Evolutionary conservation across 2,888 invertebrate species (phyloP), one percentile per base, ranked within the genome.

Genomic region (Empis stercorea): DNA sequence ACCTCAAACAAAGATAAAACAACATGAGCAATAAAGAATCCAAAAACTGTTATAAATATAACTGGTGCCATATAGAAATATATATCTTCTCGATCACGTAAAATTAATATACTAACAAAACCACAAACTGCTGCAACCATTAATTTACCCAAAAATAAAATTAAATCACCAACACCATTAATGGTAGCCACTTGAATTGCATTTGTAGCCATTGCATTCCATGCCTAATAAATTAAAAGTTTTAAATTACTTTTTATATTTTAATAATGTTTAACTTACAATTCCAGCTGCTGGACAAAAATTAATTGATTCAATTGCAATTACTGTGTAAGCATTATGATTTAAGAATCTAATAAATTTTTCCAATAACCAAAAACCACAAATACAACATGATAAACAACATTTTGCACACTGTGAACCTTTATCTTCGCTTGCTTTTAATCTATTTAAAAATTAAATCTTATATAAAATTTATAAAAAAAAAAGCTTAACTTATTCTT

Each of bases 1-100:
- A 92, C 93, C 82, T 95, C 94, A 61, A 93, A 95, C 4, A 95
- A 75, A 7, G 93, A 92, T 46, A 95, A 76, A 51, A 95, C 85
- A 65, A 91, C 88, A 63, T 95, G 93, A 9, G 94, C 87, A 53
- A 95, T 87, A 62, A 94, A 88, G 68, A 89, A 95, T 2, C 92
- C 79, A 66, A 86, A 93, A 42, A 93, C 69, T 59, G 85, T 84
- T 20, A 86, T 83, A 27, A 92, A 72, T 45, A 93, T 76, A 2
- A 92, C 85, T 0, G 94, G 94, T 13, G 85, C 80, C 42, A 91
- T 87, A 61, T 80, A 89, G 68, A 91, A 88, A 57, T 86, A 83
- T 37, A 92, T 67, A 48, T 81, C 80, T 0, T 78, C 64, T 65
- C 84, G 80, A 52, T 80, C 76, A 59, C 84, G 80, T 59, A 92